Conservation (phyloP, 2,113 vertebrate species). For the Ornithorhynchus anatinus region DNA sequence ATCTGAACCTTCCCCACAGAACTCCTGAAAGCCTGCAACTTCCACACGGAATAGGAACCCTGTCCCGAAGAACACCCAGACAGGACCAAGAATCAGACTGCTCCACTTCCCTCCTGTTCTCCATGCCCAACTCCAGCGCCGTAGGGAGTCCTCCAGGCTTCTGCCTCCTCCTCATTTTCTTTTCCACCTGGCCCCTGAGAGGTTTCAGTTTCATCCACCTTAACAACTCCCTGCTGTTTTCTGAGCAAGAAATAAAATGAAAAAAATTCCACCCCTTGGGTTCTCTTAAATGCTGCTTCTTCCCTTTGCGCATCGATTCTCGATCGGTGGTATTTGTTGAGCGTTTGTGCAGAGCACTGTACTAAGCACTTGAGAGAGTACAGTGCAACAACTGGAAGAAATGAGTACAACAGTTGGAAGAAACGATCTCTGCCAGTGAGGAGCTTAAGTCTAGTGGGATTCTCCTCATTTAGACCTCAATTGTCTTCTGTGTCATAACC, state of each 20-base stretch:
- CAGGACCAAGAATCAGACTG: background rate
- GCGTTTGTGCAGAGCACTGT: no score
- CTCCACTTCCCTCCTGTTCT: background rate
- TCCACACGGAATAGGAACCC: conserved; percentile 53
- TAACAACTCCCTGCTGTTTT: background rate
- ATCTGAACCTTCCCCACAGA: conserved; percentile 56
- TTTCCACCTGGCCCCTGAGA: background rate
- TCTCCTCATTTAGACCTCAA: no score
- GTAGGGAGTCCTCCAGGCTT: background rate
- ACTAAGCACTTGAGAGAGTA: no score
- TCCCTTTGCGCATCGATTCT: no score
- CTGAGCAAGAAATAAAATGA: conserved; percentile 41
- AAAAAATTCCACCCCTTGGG: background rate
- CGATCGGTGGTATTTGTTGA: no score
- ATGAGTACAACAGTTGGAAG: no score
- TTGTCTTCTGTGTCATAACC: no score
- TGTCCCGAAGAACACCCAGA: background rate
- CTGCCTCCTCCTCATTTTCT: background rate
- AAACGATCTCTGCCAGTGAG: no score
- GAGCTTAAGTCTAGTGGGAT: no score
- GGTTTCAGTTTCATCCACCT: background rate
- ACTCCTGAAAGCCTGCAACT: conserved; percentile 77
- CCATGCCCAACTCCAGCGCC: no score
- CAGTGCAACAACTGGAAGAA: background rate
- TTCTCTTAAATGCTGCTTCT: conserved; percentile 12